A percentile compares a stretch with the other conserved stretches of the same genome.
phyloP scores from a whole-genome alignment of 2,797 vertebrate species.

The Crocodylus rhombifer region DNA sequence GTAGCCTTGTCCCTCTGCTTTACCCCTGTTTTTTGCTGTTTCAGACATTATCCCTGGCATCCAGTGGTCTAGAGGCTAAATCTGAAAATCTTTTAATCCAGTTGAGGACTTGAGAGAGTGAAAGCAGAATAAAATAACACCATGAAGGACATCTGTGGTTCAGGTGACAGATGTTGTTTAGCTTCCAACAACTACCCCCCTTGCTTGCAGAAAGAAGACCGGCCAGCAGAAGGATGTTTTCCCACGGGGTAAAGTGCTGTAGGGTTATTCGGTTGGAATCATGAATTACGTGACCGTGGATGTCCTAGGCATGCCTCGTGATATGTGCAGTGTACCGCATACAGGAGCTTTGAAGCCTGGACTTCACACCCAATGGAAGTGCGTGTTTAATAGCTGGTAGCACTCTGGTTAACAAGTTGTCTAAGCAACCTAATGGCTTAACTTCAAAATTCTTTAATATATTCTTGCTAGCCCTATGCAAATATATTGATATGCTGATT shows the following conservation, averaged over 20 bases:
- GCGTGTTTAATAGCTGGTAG: constrained; percentile 26
- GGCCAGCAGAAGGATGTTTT: background rate
- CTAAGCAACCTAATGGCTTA: constrained; percentile 35
- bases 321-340: background rate
- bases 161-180: background rate
- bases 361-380: constrained; percentile 19
- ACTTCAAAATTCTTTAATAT: constrained; percentile 53
- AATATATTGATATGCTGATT: constrained; percentile 61
- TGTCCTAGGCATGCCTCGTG: constrained; percentile 29
- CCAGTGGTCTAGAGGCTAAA: background rate
- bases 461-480: constrained; percentile 48
- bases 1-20: too few species aligned
- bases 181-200: background rate
- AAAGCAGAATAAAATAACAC: background rate
- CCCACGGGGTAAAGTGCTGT: background rate
- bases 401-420: constrained; percentile 53
- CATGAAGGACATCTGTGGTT: background rate
- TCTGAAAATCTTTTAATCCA: background rate
- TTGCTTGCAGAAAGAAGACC: background rate
- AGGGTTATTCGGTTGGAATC: constrained; percentile 36
- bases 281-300: background rate
- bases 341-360: constrained; percentile 47
- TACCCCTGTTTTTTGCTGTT: too few species aligned
- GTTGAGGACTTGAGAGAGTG: background rate
- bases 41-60: too few species aligned